Evolutionary conservation across 2,888 invertebrate genomes (phyloP), one percentile per base, ranked within the genome.

Genomic region (Pimpla rufipes): DNA sequence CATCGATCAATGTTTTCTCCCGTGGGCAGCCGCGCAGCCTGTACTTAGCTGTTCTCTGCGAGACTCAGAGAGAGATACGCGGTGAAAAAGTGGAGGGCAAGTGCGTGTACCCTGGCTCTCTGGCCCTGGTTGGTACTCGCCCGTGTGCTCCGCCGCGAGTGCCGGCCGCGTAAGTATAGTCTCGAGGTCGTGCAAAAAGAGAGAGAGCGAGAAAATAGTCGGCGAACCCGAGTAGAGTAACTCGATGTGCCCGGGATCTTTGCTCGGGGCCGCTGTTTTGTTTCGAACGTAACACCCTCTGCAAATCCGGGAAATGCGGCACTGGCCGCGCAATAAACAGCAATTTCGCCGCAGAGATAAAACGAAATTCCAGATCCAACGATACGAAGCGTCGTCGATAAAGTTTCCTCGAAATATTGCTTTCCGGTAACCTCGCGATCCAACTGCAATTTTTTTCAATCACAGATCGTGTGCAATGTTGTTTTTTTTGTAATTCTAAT

Each of bases 141-240:
- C 18, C 18, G 70, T 50, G 29, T 29, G 50, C 37, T 74, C 47
- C 45, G n/a, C 45, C 11, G 29, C n/a, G 84, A 82, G 84, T 71
- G 70, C 79, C 74, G 86, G 86, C 35, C 52, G 59, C 87, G 84
- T 89, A 89, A 90, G 90, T 90, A 90, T 89, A 90, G 88, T 87
- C 77, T 83, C 87, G 87, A 87, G 88, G 87, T 85, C 86, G 86
- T 71, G 83, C 80, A 68, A 76, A 85, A 86, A 87, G 84, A 86
- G 73, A 70, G 57, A 68, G 71, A 75, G 52, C 0, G 52, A 18
- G 59, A 59, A 37, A 59, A 70, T 79, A 79, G 57, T 59, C 16
- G 55, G 55, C 21, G 62, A 52, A 57, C 66, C 59, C 45, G 79
- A 84, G 80, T 23, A 42, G 45, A 52, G 35, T n/a, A 70, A 64